Evolutionary conservation across 2,797 vertebrate species (phyloP), one percentile per base, ranked within the genome.

Genomic region (Aulostomus chinensis): DNA sequence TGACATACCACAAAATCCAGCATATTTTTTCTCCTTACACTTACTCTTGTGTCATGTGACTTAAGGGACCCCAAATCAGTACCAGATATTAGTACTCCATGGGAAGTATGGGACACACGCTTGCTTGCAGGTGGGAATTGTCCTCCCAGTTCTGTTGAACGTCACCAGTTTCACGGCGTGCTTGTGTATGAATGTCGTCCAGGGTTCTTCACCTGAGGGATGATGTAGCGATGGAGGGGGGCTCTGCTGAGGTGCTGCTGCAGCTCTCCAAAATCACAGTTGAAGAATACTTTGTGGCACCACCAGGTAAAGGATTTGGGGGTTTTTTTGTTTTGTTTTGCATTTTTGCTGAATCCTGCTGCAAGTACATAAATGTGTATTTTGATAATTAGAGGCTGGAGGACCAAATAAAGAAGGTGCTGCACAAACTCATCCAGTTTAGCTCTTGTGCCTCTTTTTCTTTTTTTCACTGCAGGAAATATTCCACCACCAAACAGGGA

Each of bases 201-300:
- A 99, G 97, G 73, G 78, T 69, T n/a, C 71, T 98, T 21, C 90
- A 93, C 66, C 78, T 98, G 76, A 91, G 95, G 68, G 80, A 80
- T 0, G 96, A 99, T 71, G 37, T 35, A 0, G 88, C 92, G 17
- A 84, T 34, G 2, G 94, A 95, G 50, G 94, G 95, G 2, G 86
- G 89, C 66, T 93, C 90, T 69, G 86, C 88, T 0, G 91, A 94
- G 15, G 80, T 90, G 42, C 81, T 99, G 39, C 88, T 98, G 13
- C 72, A 81, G 33, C 94, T 95, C 2, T 88, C 96, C 53, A 90
- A 42, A 52, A 73, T 63, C 8, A 93, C 91, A 18, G 76, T 94
- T 24, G 97, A 98, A 64, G 97, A 96, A 36, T 98, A 98, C 78
- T 98, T 96, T 76, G 91, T 97, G 51, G 94, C 96, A 28, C 96